Percentiles rank a stretch among this genome's conserved stretches.
phyloP scores from a whole-genome alignment of 2,113 vertebrate species.

The Melanostigma gelatinosum region DNA sequence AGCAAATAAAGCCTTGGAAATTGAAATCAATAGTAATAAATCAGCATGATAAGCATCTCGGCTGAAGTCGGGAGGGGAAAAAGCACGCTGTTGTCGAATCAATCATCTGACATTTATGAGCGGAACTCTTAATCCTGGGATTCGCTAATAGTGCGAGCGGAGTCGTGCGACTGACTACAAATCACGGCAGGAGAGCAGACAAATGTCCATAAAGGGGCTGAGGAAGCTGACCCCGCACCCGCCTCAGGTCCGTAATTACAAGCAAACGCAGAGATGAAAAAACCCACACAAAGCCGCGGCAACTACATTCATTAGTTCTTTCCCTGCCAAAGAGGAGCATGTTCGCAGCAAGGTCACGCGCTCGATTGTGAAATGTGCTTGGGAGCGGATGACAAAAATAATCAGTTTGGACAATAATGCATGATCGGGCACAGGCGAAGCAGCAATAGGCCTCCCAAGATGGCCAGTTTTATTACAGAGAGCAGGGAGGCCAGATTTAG shows the following conservation, averaged over 20 bases:
- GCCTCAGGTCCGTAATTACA: slow-evolving; percentile 66
- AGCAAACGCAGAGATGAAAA: slow-evolving; percentile 50
- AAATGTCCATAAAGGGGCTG: slow-evolving; percentile 41
- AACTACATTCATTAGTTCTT: slow-evolving; percentile 47
- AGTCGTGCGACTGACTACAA: slow-evolving; percentile 41
- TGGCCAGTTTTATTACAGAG: slow-evolving; percentile 32
- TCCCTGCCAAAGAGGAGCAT: neutral
- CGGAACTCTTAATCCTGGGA: slow-evolving; percentile 66
- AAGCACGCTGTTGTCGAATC: slow-evolving; percentile 54
- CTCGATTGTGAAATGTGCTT: neutral
- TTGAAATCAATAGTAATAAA: slow-evolving; percentile 80
- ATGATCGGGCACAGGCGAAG: slow-evolving; percentile 5
- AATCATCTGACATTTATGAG: slow-evolving; percentile 73
- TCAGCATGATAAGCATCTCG: slow-evolving; percentile 76
- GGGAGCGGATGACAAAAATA: neutral
- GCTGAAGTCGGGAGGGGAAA: slow-evolving; percentile 47
- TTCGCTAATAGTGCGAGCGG: slow-evolving; percentile 39
- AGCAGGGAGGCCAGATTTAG: slow-evolving; percentile 24
- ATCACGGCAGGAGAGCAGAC: slow-evolving; percentile 41
- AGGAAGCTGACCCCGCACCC: slow-evolving; percentile 38
- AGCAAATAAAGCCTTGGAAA: slow-evolving; percentile 73
- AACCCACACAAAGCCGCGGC: slow-evolving; percentile 24
- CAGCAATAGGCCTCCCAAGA: neutral
- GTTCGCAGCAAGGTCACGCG: slow-evolving; percentile 14
- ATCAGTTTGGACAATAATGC: neutral